A percentile compares a stretch with the other conserved stretches of the same genome.
These are phyloP conservation scores for Rhinogobius similis DNA, from an alignment of 2,113 vertebrate species.

Conservation along the genomic window DNA sequence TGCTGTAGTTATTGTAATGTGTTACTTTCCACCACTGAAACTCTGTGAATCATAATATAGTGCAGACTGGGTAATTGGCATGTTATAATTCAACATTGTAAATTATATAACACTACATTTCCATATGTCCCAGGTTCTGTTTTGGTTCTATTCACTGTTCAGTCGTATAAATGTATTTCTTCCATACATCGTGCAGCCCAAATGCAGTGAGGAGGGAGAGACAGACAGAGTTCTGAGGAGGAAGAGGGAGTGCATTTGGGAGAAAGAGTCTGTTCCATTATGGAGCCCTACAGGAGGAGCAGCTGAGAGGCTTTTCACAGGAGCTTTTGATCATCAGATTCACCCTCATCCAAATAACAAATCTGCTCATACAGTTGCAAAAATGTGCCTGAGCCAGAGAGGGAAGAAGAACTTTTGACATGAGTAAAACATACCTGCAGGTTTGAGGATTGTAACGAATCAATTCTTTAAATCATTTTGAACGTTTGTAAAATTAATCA, in stretches of 20 bases:
- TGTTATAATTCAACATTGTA: neutral
- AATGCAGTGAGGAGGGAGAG: constrained; percentile 1
- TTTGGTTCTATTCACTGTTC: neutral
- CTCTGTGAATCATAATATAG: too few species aligned
- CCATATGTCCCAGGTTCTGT: neutral
- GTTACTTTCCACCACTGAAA: too few species aligned
- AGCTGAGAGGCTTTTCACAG: constrained; percentile 7
- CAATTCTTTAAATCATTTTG: neutral
- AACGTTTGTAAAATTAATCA: neutral
- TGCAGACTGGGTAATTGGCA: too few species aligned
- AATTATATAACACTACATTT: neutral
- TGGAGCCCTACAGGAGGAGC: constrained; percentile 4
- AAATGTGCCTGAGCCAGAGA: constrained; percentile 4
- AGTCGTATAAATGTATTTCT: neutral
- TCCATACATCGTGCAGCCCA: constrained; percentile 4
- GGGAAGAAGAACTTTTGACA: neutral
- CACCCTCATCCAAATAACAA: constrained; percentile 15
- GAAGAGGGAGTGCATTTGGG: constrained; percentile 31
- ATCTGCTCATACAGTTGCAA: constrained; percentile 20
- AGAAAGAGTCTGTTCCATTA: constrained; percentile 42
- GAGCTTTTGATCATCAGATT: constrained; percentile 1
- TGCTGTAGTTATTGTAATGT: too few species aligned
- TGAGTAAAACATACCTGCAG: neutral
- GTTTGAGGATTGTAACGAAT: neutral
- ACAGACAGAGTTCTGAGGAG: constrained; percentile 11